Evolutionary conservation across 92 coral and sea anemone genomes (phyloP), one percentile per base, ranked within the genome.

Genomic region (Umimayanthus chanpuru): DNA sequence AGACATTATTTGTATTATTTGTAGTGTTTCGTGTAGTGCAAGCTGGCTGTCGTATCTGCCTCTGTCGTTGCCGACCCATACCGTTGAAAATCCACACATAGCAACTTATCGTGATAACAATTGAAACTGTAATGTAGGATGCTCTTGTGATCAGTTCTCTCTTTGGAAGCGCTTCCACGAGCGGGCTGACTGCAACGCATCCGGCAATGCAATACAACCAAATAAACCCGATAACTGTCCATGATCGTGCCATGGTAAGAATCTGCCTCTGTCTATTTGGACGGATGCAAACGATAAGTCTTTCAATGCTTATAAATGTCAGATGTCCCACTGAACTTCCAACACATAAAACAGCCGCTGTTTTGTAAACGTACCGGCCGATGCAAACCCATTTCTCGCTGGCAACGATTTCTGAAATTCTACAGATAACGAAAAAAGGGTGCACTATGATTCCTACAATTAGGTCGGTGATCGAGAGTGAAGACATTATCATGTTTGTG

Each of bases 301-400:
- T 73, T 73, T 73, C 77, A 40, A 30, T 29, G 44, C 77, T 73
- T 73, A 73, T 32, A 30, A 73, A 32, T 73, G 77, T 73, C 23
- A 73, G 25, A 21, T 73, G 77, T 30, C 44, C 77, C 44, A 73
- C 32, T 29, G 77, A 73, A 9, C 77, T 73, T 73, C 77, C 77
- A 8, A 73, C 77, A 32, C 77, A 73, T 23, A 32, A 8, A 73
- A 73, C 25, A 14, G 43, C 77, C 40, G 9, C 25, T 21, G 77
- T 29, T 32, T 73, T 73, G 39, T 73, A 73, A 36, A 73, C 77
- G 77, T 73, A 73, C 18, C 77, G 77, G n/a, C 77, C 39, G n/a
- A 73, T 73, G 23, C 77, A 73, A 40, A 30, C 77, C 77, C 77
- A 73, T 29, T 73, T 73, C 25, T 30, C 43, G 32, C 0, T 73